Evolutionary conservation across 2,797 vertebrate genomes (phyloP).

Genomic region (Neosalanx taihuensis): DNA sequence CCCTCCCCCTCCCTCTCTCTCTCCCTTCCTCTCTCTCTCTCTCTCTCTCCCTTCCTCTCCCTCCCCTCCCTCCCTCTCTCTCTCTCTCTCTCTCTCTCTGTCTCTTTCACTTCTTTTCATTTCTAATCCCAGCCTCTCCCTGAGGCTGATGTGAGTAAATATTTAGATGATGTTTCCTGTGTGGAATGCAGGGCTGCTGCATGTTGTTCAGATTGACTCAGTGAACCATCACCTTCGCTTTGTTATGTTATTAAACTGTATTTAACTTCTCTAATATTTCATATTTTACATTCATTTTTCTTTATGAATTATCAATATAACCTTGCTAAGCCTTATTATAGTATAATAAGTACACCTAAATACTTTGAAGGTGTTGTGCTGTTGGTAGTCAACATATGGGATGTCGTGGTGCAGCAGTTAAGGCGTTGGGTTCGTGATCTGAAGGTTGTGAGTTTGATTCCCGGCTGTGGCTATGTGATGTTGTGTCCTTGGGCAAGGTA

Average conservation of each 20-base stretch:
- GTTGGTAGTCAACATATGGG: too few relatives aligned
- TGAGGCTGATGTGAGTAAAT: conserved; percentile 53
- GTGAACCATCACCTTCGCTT: conserved; percentile 4
- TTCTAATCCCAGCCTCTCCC: conserved; percentile 56
- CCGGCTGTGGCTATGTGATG: too few relatives aligned
- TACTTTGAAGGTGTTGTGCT: too few relatives aligned
- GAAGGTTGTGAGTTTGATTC: too few relatives aligned
- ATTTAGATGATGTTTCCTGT: conserved; percentile 51
- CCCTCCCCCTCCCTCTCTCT: neutral
- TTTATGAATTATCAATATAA: too few relatives aligned
- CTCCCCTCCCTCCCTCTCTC: conserved; percentile 20
- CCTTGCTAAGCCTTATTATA: too few relatives aligned
- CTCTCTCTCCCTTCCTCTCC: conserved; percentile 6
- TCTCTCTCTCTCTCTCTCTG: too few relatives aligned
- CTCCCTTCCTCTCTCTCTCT: conserved; percentile 13
- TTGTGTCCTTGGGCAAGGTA: too few relatives aligned
- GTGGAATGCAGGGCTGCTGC: conserved; percentile 41
- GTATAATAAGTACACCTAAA: too few relatives aligned
- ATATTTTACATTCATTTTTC: too few relatives aligned
- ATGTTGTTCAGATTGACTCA: conserved; percentile 21
- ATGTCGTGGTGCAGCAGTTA: too few relatives aligned
- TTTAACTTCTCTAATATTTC: conserved; percentile 11
- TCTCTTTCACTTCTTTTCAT: conserved; percentile 12
- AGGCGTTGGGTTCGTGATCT: too few relatives aligned
- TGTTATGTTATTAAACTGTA: neutral